Evolutionary conservation across 2,888 invertebrate genomes (phyloP), one percentile per base, ranked within the genome.

Genomic region (Tetrapedia diversipes): DNA sequence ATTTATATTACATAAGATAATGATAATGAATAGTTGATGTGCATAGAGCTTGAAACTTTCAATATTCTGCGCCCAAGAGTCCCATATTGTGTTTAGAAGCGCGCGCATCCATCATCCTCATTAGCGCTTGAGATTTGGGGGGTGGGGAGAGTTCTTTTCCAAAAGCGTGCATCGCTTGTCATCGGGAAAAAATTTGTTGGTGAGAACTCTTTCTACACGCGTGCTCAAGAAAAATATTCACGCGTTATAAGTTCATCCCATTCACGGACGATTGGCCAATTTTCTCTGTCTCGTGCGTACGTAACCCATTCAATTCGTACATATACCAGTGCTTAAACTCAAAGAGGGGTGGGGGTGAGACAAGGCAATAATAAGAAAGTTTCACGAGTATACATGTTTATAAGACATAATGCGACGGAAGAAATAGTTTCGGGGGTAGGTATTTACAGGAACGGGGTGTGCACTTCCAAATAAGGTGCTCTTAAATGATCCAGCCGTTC

Each of bases 401-500:
- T 37, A 59, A 53, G 27, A 51, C 22, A 51, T 37, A 49, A 72
- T 60, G 49, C 60, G 37, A 41, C 19, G 14, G 29, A 51, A 41
- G 39, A 34, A 45, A 24, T 69, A 61, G 27, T 49, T 60, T 51
- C 43, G 65, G 73, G 79, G 80, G 82, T 83, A 69, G 56, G 57
- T 80, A 59, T 76, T 82, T 65, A 34, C 65, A 64, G 56, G 64
- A 77, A 57, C 82, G 86, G 90, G 89, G 89, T 88, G 93, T 92
- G 93, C 94, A 94, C 94, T 94, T 94, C 94, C 94, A 94, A 94
- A 94, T 94, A 94, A 94, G 94, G 94, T 93, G 93, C 94, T 93
- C 93, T 86, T 82, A 84, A 79, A 83, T 86, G 88, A 88, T 93
- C 87, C 71, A 75, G 61, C 78, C 86, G 88, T 85, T 66, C 73